Conservation (phyloP, 2,797 vertebrate species). For the Molossus alvarezi region DNA sequence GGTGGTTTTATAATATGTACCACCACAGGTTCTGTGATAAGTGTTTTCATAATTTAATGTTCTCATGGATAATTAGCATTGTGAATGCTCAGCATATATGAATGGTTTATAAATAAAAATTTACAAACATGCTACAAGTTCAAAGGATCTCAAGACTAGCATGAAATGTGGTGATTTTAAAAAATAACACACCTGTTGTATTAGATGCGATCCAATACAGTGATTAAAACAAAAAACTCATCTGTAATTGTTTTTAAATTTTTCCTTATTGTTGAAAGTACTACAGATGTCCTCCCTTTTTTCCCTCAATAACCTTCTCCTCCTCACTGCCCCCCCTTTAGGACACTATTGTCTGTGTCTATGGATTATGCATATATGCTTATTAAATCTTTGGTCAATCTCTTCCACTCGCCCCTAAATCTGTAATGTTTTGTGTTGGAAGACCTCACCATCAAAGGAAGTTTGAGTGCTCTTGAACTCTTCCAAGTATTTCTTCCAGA, state of each 20-base stretch:
- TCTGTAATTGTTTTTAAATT: too few species aligned
- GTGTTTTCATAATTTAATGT: constrained; percentile 76
- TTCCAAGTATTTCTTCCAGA: background rate
- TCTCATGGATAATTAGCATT: constrained; percentile 79
- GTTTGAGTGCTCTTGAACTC: background rate
- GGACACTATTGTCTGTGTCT: too few species aligned
- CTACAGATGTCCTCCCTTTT: too few species aligned
- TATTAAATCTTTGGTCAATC: too few species aligned
- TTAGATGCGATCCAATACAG: background rate
- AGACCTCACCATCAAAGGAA: background rate
- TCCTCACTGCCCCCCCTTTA: too few species aligned
- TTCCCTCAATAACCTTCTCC: too few species aligned
- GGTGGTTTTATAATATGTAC: constrained; percentile 52
- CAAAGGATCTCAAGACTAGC: constrained; percentile 29
- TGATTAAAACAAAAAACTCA: background rate
- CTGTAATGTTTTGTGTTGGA: background rate
- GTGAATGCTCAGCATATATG: constrained; percentile 78
- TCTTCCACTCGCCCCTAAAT: too few species aligned
- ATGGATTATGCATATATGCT: too few species aligned
- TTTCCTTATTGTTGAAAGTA: too few species aligned
- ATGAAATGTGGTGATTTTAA: background rate
- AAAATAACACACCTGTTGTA: constrained; percentile 20
- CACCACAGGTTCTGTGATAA: constrained; percentile 66
- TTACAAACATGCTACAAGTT: constrained; percentile 39
- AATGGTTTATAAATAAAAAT: constrained; percentile 55